Conservation (phyloP, 2,797 vertebrate genomes). For the Epinephelus awoara region DNA sequence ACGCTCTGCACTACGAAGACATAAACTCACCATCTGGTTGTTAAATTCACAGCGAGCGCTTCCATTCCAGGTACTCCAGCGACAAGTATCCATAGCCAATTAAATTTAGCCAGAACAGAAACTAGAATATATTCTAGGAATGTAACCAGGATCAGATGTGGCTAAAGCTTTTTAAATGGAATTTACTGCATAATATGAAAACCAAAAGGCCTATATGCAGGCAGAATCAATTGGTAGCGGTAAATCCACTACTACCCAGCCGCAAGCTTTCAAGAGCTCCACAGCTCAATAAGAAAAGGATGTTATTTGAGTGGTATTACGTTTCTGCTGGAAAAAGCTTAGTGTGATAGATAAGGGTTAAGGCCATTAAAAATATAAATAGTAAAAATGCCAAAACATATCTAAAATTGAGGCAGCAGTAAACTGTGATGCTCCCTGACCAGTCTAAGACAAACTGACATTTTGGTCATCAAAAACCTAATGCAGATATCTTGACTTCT, state of each 20-base stretch:
- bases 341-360: background rate
- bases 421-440: background rate
- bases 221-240: slow-evolving; percentile 27
- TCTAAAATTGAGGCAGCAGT: background rate
- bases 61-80: background rate
- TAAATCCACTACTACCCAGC: background rate
- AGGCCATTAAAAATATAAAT: background rate
- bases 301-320: background rate
- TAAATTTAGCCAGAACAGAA: slow-evolving; percentile 6
- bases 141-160: slow-evolving; percentile 23
- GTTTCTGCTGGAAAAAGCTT: background rate
- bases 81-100: background rate
- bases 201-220: slow-evolving; percentile 20
- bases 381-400: background rate
- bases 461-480: slow-evolving; percentile 7
- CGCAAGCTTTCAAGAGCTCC: slow-evolving; percentile 4
- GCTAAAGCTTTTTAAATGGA: slow-evolving; percentile 16
- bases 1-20: background rate
- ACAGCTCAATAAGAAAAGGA: slow-evolving; percentile 5
- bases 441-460: background rate
- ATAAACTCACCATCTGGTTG: slow-evolving; percentile 33
- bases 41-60: slow-evolving; percentile 17
- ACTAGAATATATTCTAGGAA: slow-evolving; percentile 10
- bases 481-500: slow-evolving; percentile 3
- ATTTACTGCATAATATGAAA: slow-evolving; percentile 23